phyloP scores from a whole-genome alignment of 2,113 vertebrate species.

The Syrmaticus mikado region DNA sequence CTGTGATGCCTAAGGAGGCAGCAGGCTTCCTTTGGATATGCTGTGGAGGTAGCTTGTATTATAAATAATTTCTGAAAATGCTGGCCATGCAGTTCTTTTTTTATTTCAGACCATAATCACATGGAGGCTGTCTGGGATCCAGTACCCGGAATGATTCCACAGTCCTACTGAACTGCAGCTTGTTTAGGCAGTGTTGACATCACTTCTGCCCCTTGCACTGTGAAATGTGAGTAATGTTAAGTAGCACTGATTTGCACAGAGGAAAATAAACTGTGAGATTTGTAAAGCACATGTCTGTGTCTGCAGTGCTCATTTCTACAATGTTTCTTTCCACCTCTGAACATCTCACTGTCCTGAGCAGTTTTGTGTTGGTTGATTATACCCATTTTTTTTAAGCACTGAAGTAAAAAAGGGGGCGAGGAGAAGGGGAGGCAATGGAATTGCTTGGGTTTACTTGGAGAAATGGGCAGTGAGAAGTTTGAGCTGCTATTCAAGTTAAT shows the following conservation, averaged over 20 bases:
- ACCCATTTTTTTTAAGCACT: background rate
- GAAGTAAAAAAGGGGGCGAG: background rate
- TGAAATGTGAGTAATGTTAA: conserved; percentile 35
- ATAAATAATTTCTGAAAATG: background rate
- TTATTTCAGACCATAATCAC: background rate
- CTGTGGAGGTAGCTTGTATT: background rate
- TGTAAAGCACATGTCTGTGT: background rate
- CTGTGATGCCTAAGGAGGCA: background rate
- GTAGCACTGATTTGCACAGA: conserved; percentile 22
- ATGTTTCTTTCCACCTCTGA: background rate
- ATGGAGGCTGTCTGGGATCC: background rate
- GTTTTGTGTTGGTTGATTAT: background rate
- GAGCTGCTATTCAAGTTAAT: background rate
- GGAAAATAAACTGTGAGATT: conserved; percentile 58
- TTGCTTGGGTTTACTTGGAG: background rate
- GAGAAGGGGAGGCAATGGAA: background rate
- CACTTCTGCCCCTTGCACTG: conserved; percentile 14
- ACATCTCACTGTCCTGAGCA: background rate
- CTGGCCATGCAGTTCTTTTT: background rate
- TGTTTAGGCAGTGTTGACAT: background rate
- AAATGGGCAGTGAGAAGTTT: background rate
- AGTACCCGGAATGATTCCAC: background rate
- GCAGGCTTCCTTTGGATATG: background rate
- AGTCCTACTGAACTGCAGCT: background rate
- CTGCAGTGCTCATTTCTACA: background rate